phyloP scores from a whole-genome alignment of 2,888 invertebrate genomes.

The Metallyticus violacea region DNA sequence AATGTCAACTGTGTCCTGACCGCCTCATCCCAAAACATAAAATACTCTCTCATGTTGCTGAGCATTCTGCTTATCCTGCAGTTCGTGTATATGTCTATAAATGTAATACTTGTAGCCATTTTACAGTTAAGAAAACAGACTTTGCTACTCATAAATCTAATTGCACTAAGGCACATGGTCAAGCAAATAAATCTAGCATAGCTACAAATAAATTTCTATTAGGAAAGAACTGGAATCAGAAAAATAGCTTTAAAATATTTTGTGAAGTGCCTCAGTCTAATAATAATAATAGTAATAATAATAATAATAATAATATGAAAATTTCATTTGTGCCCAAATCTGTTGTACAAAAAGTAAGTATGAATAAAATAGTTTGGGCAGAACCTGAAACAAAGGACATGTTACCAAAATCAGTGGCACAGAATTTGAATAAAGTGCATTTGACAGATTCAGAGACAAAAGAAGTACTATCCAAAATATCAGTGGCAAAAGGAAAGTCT shows the following conservation, averaged over 20 bases:
- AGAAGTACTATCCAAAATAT: neutral
- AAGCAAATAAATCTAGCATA: neutral
- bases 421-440: neutral
- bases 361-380: neutral
- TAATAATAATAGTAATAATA: too few relatives aligned
- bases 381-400: neutral
- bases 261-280: neutral
- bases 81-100: conserved; percentile 1
- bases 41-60: conserved; percentile 4
- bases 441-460: neutral
- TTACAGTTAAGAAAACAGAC: neutral
- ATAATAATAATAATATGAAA: neutral
- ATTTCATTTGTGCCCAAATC: neutral
- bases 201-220: neutral
- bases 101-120: conserved; percentile 10
- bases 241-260: neutral
- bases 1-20: conserved; percentile 20
- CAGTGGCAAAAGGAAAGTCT: neutral
- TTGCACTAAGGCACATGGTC: neutral
- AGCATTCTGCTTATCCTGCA: neutral
- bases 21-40: conserved; percentile 16
- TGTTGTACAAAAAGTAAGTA: neutral
- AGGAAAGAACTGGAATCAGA: neutral
- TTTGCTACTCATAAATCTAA: conserved; percentile 9
- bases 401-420: neutral